phyloP scores from a whole-genome alignment of 2,113 vertebrate species.

The Porphyrio hochstetteri region DNA sequence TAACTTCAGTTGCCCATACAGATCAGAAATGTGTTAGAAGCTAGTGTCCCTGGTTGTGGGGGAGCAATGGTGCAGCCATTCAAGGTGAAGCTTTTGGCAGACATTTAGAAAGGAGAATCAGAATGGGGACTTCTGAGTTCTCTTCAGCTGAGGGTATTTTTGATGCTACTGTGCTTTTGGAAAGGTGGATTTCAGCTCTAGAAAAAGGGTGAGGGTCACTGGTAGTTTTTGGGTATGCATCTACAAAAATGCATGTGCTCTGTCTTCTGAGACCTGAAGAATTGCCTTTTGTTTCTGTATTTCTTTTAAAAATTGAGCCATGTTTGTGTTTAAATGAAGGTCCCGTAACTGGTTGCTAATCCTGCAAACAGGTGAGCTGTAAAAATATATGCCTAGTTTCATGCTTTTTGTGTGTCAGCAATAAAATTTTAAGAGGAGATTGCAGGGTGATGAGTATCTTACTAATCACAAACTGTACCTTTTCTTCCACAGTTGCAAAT shows the following conservation, averaged over 20 bases:
- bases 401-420: background rate
- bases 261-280: background rate
- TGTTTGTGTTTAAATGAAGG: background rate
- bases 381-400: background rate
- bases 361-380: background rate
- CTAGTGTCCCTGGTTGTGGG: background rate
- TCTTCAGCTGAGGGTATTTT: background rate
- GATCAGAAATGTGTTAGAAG: background rate
- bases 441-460: background rate
- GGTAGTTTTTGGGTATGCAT: background rate
- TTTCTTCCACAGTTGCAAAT: background rate
- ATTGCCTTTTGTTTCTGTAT: background rate
- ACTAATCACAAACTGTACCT: background rate
- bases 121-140: background rate
- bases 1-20: background rate
- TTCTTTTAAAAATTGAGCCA: background rate
- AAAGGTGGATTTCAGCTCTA: background rate
- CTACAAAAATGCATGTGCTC: background rate
- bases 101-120: background rate
- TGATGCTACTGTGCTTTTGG: background rate
- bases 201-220: background rate
- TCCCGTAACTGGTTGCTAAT: background rate
- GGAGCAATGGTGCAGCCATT: background rate
- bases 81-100: background rate
- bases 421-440: background rate